phyloP scores from a whole-genome alignment of 2,888 invertebrate genomes.

The Sphaerophoria rueppellii region DNA sequence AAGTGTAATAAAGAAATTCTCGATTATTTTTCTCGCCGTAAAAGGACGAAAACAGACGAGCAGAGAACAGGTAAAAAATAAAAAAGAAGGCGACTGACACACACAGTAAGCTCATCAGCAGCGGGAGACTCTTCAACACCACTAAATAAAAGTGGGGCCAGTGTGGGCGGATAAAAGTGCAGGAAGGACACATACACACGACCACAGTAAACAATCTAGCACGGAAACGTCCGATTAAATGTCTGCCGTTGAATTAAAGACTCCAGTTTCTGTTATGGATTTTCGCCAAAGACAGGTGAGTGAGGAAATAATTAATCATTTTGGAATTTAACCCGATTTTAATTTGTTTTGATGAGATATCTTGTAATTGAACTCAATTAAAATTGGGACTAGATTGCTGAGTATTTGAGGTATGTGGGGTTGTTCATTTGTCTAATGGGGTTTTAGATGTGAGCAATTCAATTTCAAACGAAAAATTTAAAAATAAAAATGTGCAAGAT shows the following conservation, averaged over 20 bases:
- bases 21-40: constrained; percentile 14
- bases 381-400: too few species aligned
- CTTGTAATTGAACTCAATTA: not conserved
- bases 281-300: constrained; percentile 76
- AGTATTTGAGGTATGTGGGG: too few species aligned
- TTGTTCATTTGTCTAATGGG: too few species aligned
- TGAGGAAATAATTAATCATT: constrained; percentile 71
- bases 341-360: constrained; percentile 37
- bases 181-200: not conserved
- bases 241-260: constrained; percentile 75
- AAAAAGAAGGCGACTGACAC: constrained; percentile 6
- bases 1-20: constrained; percentile 48
- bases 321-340: constrained; percentile 47
- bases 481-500: too few species aligned
- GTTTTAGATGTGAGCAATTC: too few species aligned
- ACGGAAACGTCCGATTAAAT: constrained; percentile 72
- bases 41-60: not conserved
- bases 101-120: constrained; percentile 20
- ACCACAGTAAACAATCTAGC: constrained; percentile 37
- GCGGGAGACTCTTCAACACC: not conserved
- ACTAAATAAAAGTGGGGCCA: not conserved
- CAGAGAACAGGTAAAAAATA: not conserved
- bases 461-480: too few species aligned
- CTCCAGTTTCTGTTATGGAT: constrained; percentile 75
- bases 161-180: not conserved